A percentile compares a stretch with the other conserved stretches of the same genome.
These are phyloP conservation scores for Heloderma charlesbogerti DNA, from an alignment of 2,113 vertebrate genomes.

Conservation along the genomic window DNA sequence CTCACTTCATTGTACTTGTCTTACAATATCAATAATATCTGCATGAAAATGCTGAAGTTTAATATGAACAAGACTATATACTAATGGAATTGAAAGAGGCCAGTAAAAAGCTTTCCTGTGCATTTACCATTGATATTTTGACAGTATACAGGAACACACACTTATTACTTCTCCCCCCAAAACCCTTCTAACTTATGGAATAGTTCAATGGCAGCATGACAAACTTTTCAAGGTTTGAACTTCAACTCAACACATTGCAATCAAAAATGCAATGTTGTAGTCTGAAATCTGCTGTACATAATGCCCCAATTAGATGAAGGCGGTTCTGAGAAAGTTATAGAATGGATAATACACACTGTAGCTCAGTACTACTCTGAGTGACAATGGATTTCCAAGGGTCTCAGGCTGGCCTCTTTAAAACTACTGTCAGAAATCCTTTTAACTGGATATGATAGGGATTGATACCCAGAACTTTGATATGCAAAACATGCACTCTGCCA, in stretches of 20 bases:
- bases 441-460: neutral
- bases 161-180: too few species aligned
- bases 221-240: neutral
- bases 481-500: neutral
- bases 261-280: neutral
- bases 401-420: neutral
- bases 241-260: neutral
- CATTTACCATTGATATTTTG: neutral
- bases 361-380: neutral
- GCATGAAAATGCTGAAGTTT: neutral
- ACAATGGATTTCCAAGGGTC: neutral
- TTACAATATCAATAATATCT: neutral
- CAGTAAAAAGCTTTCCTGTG: neutral
- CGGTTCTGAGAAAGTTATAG: neutral
- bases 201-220: neutral
- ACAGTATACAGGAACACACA: neutral
- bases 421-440: neutral
- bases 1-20: neutral
- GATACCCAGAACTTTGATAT: neutral
- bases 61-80: neutral
- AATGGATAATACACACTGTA: neutral
- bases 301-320: neutral
- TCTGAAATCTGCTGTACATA: neutral
- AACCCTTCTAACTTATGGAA: neutral
- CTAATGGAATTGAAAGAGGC: neutral